Evolutionary conservation across 2,888 invertebrate genomes (phyloP), one percentile per base, ranked within the genome.

Genomic region (Pammene fasciana): DNA sequence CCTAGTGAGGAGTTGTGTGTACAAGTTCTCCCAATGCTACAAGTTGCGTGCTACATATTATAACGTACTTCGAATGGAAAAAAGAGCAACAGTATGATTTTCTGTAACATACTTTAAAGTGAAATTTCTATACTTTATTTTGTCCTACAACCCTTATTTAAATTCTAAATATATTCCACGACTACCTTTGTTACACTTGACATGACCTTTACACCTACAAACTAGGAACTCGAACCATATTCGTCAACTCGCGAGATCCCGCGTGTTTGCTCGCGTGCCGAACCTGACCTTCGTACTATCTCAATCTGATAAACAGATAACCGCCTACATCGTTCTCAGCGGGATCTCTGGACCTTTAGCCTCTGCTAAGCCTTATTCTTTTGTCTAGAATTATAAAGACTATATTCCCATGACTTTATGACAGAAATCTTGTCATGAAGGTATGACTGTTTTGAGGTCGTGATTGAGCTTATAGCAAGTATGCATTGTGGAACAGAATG

Each of bases 221-320:
- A 75, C 72, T 72, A 75, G 72, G 72, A 74, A 73, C 75, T 72
- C 67, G 75, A 78, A 77, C 86, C 86, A 84, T 86, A 84, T 83
- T 83, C 79, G 84, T 82, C 72, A 73, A 72, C 79, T 79, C 79
- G 75, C 59, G 76, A 80, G 79, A 81, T 77, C 82, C 79, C 76
- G 76, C 79, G 82, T 83, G 85, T 84, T 80, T 78, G 82, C 83
- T 86, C 84, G 84, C 87, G 86, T 87, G 88, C 87, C 83, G 82
- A 82, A 86, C 86, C 85, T 88, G 89, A 90, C 91, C 91, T 88
- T 83, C 76, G 77, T 74, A 81, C 83, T 88, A 89, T 88, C 88
- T 90, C 82, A 86, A 89, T 87, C 87, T 85, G 88, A 89, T 88
- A 83, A 77, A 72, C 78, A 87, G 90, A 90, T 90, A 89, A 86